Evolutionary conservation across 2,888 invertebrate species (phyloP).

Genomic region (Diarsia mendica): DNA sequence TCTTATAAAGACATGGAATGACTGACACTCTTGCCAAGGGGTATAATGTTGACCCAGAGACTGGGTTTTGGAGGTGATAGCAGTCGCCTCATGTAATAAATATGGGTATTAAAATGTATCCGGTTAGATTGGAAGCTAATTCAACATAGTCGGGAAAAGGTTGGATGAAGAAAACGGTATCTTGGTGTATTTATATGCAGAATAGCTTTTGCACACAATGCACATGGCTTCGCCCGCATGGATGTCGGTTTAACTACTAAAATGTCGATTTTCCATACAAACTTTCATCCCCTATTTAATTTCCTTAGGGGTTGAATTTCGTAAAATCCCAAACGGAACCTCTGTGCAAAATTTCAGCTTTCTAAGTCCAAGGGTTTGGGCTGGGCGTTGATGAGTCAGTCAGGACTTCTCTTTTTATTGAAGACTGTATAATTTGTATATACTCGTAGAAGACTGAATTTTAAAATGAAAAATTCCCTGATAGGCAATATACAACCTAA

Average conservation of each 20-base stretch:
- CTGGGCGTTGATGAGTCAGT: too few species aligned
- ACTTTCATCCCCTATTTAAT: too few species aligned
- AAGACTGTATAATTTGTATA: too few species aligned
- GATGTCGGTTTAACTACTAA: too few species aligned
- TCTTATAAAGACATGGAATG: not conserved
- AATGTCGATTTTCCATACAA: too few species aligned
- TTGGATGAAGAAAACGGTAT: not conserved
- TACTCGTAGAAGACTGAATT: not conserved
- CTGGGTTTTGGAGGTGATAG: not conserved
- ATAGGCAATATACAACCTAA: not conserved
- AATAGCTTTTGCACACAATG: too few species aligned
- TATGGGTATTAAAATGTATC: not conserved
- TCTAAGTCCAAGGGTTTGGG: too few species aligned
- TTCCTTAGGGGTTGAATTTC: too few species aligned
- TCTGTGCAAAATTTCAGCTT: too few species aligned
- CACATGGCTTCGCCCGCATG: too few species aligned
- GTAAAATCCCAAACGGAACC: too few species aligned
- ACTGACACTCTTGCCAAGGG: not conserved
- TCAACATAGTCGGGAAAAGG: not conserved
- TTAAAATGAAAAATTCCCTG: not conserved
- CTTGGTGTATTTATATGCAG: not conserved
- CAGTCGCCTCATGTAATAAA: not conserved
- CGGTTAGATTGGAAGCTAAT: not conserved
- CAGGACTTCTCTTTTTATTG: too few species aligned
- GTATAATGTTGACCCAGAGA: not conserved